phyloP scores from a whole-genome alignment of 2,888 invertebrate species.

The Buathra laborator region DNA sequence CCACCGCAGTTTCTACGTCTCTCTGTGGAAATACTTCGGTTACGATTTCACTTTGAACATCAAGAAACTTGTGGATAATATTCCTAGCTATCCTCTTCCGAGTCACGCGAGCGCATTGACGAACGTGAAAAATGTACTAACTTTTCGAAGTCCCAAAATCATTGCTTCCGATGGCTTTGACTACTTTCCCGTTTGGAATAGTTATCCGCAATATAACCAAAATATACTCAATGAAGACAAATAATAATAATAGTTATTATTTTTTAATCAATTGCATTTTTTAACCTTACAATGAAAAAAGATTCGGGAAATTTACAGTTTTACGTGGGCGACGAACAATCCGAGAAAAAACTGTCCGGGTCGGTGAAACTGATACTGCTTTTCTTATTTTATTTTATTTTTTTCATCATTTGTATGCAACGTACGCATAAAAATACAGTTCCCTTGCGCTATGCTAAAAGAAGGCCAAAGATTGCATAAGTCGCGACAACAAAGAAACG shows the following conservation, averaged over 20 bases:
- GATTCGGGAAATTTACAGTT: too few species aligned
- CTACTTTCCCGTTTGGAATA: neutral
- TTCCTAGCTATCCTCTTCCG: neutral
- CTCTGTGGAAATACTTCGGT: neutral
- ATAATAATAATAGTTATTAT: too few species aligned
- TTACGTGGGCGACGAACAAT: too few species aligned
- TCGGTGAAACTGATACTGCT: neutral
- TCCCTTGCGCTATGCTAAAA: neutral
- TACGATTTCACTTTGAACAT: slow-evolving; percentile 6
- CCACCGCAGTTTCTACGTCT: neutral
- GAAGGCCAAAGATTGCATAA: neutral
- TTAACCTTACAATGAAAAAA: too few species aligned
- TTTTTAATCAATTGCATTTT: too few species aligned
- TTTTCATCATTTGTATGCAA: neutral
- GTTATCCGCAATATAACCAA: too few species aligned
- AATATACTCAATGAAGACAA: too few species aligned
- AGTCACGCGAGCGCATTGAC: neutral
- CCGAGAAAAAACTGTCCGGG: neutral
- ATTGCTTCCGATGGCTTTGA: neutral
- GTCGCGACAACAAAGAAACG: neutral
- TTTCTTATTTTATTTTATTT: neutral
- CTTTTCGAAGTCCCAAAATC: neutral
- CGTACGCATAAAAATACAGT: neutral
- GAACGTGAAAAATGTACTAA: neutral
- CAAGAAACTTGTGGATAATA: neutral